Base-by-base conservation (phyloP, 2,888 invertebrate genomes). In the Lasioglossum calceatum region DNA sequence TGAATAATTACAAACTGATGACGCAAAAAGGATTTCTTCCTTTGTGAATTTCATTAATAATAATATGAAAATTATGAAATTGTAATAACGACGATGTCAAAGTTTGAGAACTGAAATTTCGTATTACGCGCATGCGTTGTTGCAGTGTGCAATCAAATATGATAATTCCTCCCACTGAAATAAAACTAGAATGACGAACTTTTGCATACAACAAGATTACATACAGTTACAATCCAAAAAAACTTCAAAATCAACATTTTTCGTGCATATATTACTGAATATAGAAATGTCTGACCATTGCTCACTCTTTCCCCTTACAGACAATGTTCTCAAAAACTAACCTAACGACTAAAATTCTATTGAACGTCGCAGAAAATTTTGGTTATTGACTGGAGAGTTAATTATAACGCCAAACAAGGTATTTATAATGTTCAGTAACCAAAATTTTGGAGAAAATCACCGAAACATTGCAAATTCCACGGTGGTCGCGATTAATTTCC, bases 401-500 rank as follows among this genome's bases (percentile, higher is more conserved):
- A 58, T 12, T 58, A 4, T 12, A 58, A n/a, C 12, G 12, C n/a
- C n/a, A 4, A n/a, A n/a, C 58, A 27, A 14, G 12, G 44, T 14
- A 14, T 14, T 14, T 14, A 14, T 44, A 44, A 44, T 44, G 54
- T 23, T 19, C 23, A 8, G 23, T 54, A 54, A 2, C 19, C 44
- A 44, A 54, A 54, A 58, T 58, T 58, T 58, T n/a, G 4, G 1
- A 58, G 4, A n/a, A 12, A 4, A 58, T 12, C 4, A 4, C 32
- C 32, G n/a, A 8, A 32, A 16, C 27, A 39, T 39, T 23, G 32
- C n/a, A 3, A 23, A 71, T n/a, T 39, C 39, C 5, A n/a, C n/a
- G 39, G 50, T 70, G 76, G 70, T 73, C 78, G 76, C 79, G 79
- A 80, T 81, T 85, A 91, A 89, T 89, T 87, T 87, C 74, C 1